Evolutionary conservation across 2,797 vertebrate genomes (phyloP), one percentile per base, ranked within the genome.

Genomic region (Cossypha niveicapilla): DNA sequence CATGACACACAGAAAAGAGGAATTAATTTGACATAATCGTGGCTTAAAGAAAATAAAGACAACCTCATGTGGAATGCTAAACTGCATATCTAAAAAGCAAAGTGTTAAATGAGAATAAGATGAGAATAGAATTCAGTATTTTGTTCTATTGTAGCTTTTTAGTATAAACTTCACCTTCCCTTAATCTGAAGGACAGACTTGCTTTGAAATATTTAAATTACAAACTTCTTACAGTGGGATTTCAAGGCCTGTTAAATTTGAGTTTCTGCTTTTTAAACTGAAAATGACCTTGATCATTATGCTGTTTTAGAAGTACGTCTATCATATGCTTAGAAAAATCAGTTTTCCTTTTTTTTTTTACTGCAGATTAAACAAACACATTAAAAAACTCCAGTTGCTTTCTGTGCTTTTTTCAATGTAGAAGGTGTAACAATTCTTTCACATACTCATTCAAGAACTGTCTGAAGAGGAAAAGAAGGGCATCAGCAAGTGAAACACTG

Each of bases 161-260:
- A 77, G 72, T 57, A 37, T 56, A 90, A 92, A 42, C 81, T 81
- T 94, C 92, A 89, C 90, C 90, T 92, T 95, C 77, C 50, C 84
- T 75, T 93, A 92, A 87, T 92, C 71, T 92, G 86, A 90, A 77
- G 78, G 81, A 78, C 78, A 92, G 79, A 78, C 41, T 88, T 5
- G 32, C 88, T 93, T 96, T 94, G 78, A 95, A 94, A 96, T 79
- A 71, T 47, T 91, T 87, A 95, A 93, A 94, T 91, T 87, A 82
- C 66, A 88, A 87, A 86, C 81, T 79, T 88, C 78, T 95, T 94
- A 57, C 34, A 74, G 70, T 75, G 62, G 70, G 86, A 94, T 95
- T 93, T 96, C 72, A 94, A 88, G 85, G 89, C 85, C 92, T 95
- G 80, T 80, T 88, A 89, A 45, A 77, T 91, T 74, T 74, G 67